Evolutionary conservation across 2,888 invertebrate genomes (phyloP).

Genomic region (Drosophila rubida): DNA sequence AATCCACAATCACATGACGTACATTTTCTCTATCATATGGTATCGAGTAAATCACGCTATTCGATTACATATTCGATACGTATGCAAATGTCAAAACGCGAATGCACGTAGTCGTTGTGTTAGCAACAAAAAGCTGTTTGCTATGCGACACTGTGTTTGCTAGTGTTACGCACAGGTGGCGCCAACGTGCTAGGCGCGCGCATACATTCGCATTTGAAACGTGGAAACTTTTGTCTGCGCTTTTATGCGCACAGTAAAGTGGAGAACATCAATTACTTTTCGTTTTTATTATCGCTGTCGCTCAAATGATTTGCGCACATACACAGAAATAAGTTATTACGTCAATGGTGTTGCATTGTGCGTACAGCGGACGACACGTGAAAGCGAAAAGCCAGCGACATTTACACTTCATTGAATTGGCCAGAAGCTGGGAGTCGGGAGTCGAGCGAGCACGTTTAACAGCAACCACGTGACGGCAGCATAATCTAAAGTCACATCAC

Average conservation of each 20-base stretch:
- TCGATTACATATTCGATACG: slow-evolving; percentile 47
- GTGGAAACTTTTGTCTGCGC: neutral
- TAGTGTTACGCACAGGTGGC: slow-evolving; percentile 22
- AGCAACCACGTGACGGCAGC: slow-evolving; percentile 63
- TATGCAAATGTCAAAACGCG: slow-evolving; percentile 4
- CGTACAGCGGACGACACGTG: slow-evolving; percentile 11
- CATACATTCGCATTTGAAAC: neutral
- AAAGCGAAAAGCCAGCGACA: slow-evolving; percentile 34
- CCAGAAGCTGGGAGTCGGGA: slow-evolving; percentile 35
- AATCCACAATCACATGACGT: slow-evolving; percentile 84
- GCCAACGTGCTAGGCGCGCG: slow-evolving; percentile 23
- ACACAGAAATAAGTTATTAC: slow-evolving; percentile 35
- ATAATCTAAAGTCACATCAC: slow-evolving; percentile 76
- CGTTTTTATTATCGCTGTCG: slow-evolving; percentile 40
- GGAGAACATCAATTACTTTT: slow-evolving; percentile 13
- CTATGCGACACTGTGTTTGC: neutral
- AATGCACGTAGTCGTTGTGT: neutral
- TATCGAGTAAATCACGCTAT: slow-evolving; percentile 61
- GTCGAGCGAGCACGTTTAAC: slow-evolving; percentile 57
- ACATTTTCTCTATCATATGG: slow-evolving; percentile 71
- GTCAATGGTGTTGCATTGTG: slow-evolving; percentile 13
- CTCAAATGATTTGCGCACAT: slow-evolving; percentile 21
- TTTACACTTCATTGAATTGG: slow-evolving; percentile 72
- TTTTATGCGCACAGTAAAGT: slow-evolving; percentile 6
- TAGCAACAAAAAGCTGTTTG: slow-evolving; percentile 10